Conservation (phyloP, 2,797 vertebrate genomes). For the Danionella dracula region DNA sequence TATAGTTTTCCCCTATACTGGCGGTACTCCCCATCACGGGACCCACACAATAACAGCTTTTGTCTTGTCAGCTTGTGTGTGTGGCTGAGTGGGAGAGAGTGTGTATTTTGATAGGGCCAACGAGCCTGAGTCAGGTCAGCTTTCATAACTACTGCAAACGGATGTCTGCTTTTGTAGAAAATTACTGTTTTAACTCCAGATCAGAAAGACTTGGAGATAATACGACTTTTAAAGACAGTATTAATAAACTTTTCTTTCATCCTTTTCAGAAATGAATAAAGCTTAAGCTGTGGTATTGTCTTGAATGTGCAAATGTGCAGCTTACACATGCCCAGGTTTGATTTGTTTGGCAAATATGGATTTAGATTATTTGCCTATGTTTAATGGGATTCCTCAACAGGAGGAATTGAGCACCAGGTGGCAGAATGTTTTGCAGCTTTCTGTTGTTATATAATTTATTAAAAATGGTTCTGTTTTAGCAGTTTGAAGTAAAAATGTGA, state of each 20-base stretch:
- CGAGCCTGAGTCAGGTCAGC: slow-evolving; percentile 15
- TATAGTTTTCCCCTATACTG: slow-evolving; percentile 6
- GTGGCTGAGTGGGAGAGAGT: neutral
- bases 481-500: neutral
- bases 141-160: slow-evolving; percentile 2
- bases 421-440: neutral
- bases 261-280: neutral
- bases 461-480: no score
- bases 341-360: slow-evolving; percentile 16
- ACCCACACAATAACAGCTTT: slow-evolving; percentile 36
- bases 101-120: slow-evolving; percentile 14
- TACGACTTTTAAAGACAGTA: neutral
- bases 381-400: neutral
- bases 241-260: neutral
- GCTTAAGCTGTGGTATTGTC: neutral
- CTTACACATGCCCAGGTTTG: neutral
- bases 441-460: no score
- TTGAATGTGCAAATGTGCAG: neutral
- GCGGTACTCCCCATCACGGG: slow-evolving; percentile 20
- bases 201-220: neutral
- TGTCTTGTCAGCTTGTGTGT: slow-evolving; percentile 21
- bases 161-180: slow-evolving; percentile 23
- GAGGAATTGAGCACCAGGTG: neutral
- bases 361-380: slow-evolving; percentile 12
- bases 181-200: neutral